A percentile compares a stretch with the other conserved stretches of the same genome.
These are phyloP conservation scores for Puffinus mauretanicus DNA, from an alignment of 2,113 vertebrate species.

Conservation along the genomic window DNA sequence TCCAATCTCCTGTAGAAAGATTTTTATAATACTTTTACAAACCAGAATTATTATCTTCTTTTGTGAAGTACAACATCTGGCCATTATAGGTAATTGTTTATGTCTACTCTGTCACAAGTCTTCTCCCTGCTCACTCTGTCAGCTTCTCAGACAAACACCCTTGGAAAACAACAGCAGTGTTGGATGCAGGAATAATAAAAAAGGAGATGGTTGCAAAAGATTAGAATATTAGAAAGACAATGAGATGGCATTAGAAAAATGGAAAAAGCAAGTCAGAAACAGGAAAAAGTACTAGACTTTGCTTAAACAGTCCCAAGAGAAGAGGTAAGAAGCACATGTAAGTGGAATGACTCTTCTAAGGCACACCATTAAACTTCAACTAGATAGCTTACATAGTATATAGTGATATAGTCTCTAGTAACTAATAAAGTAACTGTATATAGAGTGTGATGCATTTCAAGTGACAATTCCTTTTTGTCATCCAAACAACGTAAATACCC, in stretches of 20 bases:
- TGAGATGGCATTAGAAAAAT: background rate
- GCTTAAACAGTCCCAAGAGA: background rate
- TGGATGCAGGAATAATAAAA: background rate
- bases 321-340: background rate
- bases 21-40: background rate
- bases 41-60: background rate
- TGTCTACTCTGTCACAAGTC: background rate
- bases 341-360: background rate
- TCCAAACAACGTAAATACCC: background rate
- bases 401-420: background rate
- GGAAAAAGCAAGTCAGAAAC: background rate
- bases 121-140: background rate
- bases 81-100: background rate
- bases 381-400: background rate
- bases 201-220: background rate
- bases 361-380: background rate
- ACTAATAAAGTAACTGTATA: background rate
- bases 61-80: background rate
- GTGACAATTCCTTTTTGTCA: background rate
- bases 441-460: background rate
- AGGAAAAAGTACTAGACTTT: background rate
- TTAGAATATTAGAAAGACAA: background rate
- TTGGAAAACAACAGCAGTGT: background rate
- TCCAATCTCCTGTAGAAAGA: conserved; percentile 88
- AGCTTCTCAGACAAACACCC: background rate